Base-by-base conservation (phyloP, 2,888 invertebrate species). In the Lordiphosa fenestrarum region DNA sequence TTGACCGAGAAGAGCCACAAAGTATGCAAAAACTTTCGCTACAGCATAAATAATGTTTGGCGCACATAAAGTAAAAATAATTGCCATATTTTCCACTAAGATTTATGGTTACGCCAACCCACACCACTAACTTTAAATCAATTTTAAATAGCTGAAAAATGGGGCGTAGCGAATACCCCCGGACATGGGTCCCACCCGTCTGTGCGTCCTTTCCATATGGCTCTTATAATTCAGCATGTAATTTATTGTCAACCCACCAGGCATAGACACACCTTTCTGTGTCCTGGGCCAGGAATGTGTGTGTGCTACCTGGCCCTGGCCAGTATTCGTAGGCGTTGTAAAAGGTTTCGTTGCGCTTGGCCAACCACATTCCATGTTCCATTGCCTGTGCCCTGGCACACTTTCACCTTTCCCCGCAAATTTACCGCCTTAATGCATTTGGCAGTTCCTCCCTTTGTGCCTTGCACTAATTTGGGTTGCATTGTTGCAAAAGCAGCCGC, bases 91-190 rank as follows among this genome's bases (percentile, higher is more conserved):
- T 38, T 60, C 44, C 36, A 44, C 13, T 6, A 10, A 54, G 62
- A 77, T 77, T 81, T 77, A 77, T 81, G 37, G 70, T 10, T 30
- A 7, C 10, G 39, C 33, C 46, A 42, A 36, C 38, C 36, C 63
- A 63, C 60, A 74, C n/a, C n/a, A 74, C 70, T 60, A 72, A 81
- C 55, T 73, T 82, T 67, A 73, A 78, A 78, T 82, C 76, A 82
- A 78, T 80, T 78, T 82, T 66, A 71, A 78, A 64, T 75, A 71
- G 56, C 62, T 59, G 46, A 54, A 49, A 69, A 74, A 65, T 69
- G 73, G 65, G 78, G 63, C 74, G 72, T 67, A 7, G 23, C 70
- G 25, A 69, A 73, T 66, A 52, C 46, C 10, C 10, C 23, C 9
- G 30, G 49, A 19, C 37, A n/a, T 35, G 47, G 49, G 25, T 37